Evolutionary conservation across 2,888 invertebrate species (phyloP).

Genomic region (Marasmarcha lunaedactyla): DNA sequence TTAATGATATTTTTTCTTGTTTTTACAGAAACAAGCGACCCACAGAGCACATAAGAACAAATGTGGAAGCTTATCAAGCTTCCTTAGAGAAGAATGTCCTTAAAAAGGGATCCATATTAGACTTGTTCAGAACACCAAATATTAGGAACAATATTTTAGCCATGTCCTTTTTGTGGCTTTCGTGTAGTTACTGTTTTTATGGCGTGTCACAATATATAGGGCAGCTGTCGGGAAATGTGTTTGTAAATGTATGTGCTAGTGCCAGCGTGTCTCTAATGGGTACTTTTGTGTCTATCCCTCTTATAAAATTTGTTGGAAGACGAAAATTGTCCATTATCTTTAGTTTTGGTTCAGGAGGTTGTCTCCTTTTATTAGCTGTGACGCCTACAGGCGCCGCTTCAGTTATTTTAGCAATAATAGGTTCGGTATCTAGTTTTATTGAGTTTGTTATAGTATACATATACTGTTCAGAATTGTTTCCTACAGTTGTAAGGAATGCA

Average conservation of each 20-base stretch:
- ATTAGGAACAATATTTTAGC: slow-evolving; percentile 77
- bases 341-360: slow-evolving; percentile 71
- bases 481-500: slow-evolving; percentile 88
- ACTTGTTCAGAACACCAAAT: slow-evolving; percentile 79
- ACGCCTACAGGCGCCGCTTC: slow-evolving; percentile 51
- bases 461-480: slow-evolving; percentile 88
- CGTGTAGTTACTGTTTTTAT: slow-evolving; percentile 81
- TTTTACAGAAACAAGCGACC: slow-evolving; percentile 58
- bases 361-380: slow-evolving; percentile 72
- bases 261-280: slow-evolving; percentile 73
- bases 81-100: slow-evolving; percentile 32
- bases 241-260: slow-evolving; percentile 83
- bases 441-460: slow-evolving; percentile 88
- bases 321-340: slow-evolving; percentile 74
- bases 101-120: slow-evolving; percentile 69
- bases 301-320: slow-evolving; percentile 76
- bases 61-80: slow-evolving; percentile 43
- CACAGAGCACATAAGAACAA: slow-evolving; percentile 45
- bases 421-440: slow-evolving; percentile 85
- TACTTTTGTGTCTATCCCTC: slow-evolving; percentile 72
- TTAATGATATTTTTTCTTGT: background rate
- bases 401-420: slow-evolving; percentile 76
- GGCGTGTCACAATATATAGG: slow-evolving; percentile 88
- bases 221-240: slow-evolving; percentile 82
- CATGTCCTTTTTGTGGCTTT: slow-evolving; percentile 83